Percentiles rank a stretch among this genome's conserved stretches.
These are phyloP conservation scores for Harpagoxenus sublaevis DNA, from an alignment of 2,888 invertebrate species.

Conservation along the genomic window DNA sequence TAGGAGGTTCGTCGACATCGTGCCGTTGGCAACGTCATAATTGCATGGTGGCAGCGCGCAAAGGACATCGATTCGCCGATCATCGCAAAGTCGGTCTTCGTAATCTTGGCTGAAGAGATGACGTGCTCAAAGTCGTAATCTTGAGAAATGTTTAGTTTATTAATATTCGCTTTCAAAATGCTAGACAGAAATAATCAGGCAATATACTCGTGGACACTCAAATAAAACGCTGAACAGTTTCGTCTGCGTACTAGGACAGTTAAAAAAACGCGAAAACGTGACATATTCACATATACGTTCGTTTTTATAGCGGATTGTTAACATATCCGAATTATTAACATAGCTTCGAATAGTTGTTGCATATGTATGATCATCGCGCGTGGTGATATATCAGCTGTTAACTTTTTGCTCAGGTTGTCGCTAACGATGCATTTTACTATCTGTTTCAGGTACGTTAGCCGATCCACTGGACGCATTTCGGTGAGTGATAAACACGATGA, in stretches of 20 bases:
- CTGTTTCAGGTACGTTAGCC: constrained; percentile 55
- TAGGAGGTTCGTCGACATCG: background rate
- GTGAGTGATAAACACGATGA: constrained; percentile 47
- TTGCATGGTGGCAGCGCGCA: background rate
- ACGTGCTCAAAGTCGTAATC: background rate
- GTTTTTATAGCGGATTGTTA: background rate
- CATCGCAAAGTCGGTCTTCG: background rate
- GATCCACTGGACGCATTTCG: constrained; percentile 9
- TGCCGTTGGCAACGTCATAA: constrained; percentile 21
- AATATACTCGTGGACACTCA: background rate
- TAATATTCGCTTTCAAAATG: background rate
- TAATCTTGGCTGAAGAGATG: background rate
- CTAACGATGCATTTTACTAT: constrained; percentile 37
- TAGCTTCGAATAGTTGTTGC: background rate
- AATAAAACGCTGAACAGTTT: background rate
- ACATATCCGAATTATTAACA: constrained; percentile 10
- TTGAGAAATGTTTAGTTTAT: background rate
- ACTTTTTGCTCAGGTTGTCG: background rate
- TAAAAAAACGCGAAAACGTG: background rate
- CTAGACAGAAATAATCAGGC: background rate
- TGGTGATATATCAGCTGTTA: background rate
- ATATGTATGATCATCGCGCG: background rate
- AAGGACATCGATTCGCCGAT: constrained; percentile 2
- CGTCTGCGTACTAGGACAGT: background rate
- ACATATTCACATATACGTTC: background rate